Evolutionary conservation across 2,888 invertebrate genomes (phyloP).

Genomic region (Mesorhabditis spiculigera): DNA sequence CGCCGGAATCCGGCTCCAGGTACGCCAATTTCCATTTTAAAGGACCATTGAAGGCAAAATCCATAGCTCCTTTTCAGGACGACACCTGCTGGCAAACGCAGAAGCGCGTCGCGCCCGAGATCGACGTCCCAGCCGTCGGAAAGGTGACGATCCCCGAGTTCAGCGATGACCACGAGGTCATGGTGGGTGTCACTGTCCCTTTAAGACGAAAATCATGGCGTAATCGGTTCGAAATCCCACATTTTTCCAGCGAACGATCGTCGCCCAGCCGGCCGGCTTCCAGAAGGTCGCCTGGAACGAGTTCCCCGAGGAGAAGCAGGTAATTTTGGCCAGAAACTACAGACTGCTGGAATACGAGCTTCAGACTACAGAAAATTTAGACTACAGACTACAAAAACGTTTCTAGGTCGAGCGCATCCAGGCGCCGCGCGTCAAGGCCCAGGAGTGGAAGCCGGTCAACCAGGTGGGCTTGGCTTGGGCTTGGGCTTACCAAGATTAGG

Average conservation of each 20-base stretch:
- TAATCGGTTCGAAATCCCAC: neutral
- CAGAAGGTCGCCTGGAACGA: slow-evolving; percentile 52
- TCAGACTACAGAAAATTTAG: no score
- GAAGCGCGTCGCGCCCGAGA: slow-evolving; percentile 33
- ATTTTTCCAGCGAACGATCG: slow-evolving; percentile 45
- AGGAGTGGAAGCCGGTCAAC: slow-evolving; percentile 51
- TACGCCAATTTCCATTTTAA: neutral
- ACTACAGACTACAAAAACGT: neutral
- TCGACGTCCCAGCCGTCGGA: slow-evolving; percentile 41
- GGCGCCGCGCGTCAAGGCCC: slow-evolving; percentile 48
- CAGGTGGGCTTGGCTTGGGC: slow-evolving; percentile 16
- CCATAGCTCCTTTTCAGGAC: slow-evolving; percentile 26
- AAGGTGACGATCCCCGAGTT: slow-evolving; percentile 40
- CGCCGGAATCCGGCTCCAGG: neutral
- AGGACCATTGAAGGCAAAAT: neutral
- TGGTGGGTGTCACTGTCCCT: slow-evolving; percentile 16
- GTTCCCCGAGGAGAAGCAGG: slow-evolving; percentile 46
- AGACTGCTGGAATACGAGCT: neutral
- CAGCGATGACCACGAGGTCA: slow-evolving; percentile 32
- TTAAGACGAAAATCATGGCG: neutral
- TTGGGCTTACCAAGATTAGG: no score
- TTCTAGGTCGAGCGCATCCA: slow-evolving; percentile 25
- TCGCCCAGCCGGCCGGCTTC: slow-evolving; percentile 45
- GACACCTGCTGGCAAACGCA: slow-evolving; percentile 47
- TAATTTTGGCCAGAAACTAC: neutral